Evolutionary conservation across 2,113 vertebrate species (phyloP), one percentile per base, ranked within the genome.

Genomic region (Platycercus adscitus): DNA sequence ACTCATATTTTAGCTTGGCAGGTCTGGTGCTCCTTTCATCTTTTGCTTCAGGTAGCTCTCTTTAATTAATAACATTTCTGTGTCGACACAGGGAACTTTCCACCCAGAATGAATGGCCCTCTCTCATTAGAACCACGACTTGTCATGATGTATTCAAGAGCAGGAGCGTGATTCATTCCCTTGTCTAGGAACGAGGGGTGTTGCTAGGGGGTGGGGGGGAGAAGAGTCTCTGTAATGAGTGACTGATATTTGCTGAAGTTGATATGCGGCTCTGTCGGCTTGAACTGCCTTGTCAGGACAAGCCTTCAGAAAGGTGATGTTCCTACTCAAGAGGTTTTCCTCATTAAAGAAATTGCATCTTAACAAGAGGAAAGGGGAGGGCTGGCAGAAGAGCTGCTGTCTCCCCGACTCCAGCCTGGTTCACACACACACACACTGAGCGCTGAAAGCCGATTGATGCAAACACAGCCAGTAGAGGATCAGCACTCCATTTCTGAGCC

Each of bases 61-160:
- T 98, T 98, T 98, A 98, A 98, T 98, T 98, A 98, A 98, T 98
- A 97, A 96, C 97, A 97, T 98, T 96, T 96, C 97, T 97, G 88
- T 93, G 97, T 91, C 96, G 97, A 97, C 98, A 97, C 97, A 97
- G 97, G 96, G 98, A 98, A 98, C 97, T 97, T 98, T 97, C 95
- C 97, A 98, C 94, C 96, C 96, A 98, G 98, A 98, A 98, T 97
- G 98, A 98, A 98, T 98, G 97, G 97, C 97, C 96, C 94, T 97
- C 97, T 98, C 98, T 98, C 98, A 98, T 98, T 98, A 98, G 97
- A 98, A 96, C 97, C 97, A 96, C 43, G 88, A 91, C 97, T 96
- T 98, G 97, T 98, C 98, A 98, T 97, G 98, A 98, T 98, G 96
- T 97, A 98, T 98, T 98, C 98, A 97, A 96, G 97, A 97, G 83